Percentiles rank a stretch among this genome's conserved stretches.
phyloP scores from a whole-genome alignment of 2,113 vertebrate genomes.

The rat (Rattus norvegicus) region GRCr8 NC_086019.1:206488501-206489000 shows the following conservation, averaged over 20 bases:
- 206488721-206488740: background rate
- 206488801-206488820: background rate
- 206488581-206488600: background rate
- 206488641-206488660: background rate
- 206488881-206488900: background rate
- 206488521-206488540: background rate
- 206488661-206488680: background rate
- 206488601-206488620: background rate
- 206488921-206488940: background rate
- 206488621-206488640: background rate
- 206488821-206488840: background rate
- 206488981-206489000: background rate
- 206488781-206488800: background rate
- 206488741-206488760: too few species aligned
- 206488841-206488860: background rate
- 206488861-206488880: background rate
- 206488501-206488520: too few species aligned
- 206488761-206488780: background rate
- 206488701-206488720: background rate
- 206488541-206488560: background rate
- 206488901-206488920: background rate
- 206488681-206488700: background rate
- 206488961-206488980: background rate
- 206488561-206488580: background rate
- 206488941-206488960: background rate